Conservation (phyloP, 2,113 vertebrate genomes). For the Acinonyx jubatus region DNA sequence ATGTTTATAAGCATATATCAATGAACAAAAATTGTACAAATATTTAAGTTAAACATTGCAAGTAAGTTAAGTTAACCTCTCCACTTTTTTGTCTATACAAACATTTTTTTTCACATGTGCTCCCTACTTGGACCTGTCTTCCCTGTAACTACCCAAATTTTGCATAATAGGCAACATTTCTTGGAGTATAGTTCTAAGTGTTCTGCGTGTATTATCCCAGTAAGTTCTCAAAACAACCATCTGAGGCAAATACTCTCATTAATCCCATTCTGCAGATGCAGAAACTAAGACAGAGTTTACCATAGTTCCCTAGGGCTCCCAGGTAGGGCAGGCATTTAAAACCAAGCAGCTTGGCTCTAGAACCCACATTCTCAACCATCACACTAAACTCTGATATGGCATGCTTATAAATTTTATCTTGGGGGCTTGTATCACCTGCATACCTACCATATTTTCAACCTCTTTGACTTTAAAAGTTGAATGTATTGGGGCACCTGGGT, state of each 20-base stretch:
- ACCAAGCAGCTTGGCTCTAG: background rate
- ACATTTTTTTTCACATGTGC: background rate
- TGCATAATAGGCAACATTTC: background rate
- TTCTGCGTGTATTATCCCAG: background rate
- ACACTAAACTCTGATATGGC: background rate
- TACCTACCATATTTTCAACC: background rate
- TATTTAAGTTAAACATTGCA: slow-evolving; percentile 8
- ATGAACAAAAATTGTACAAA: background rate
- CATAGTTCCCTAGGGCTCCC: background rate
- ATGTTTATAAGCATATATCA: background rate
- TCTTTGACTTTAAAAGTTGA: background rate
- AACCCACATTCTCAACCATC: background rate
- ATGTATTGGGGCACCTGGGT: background rate
- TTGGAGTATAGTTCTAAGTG: background rate
- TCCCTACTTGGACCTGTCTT: background rate
- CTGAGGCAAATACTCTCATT: background rate
- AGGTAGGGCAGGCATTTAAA: background rate
- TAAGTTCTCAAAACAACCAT: background rate
- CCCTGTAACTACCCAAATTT: background rate
- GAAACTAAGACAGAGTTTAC: background rate
- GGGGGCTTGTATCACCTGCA: background rate
- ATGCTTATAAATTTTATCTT: background rate
- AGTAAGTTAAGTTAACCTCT: background rate
- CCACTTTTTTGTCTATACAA: background rate
- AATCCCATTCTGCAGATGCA: background rate